Conservation (phyloP, 2,888 invertebrate species). For the Schizotus pectinicornis region DNA sequence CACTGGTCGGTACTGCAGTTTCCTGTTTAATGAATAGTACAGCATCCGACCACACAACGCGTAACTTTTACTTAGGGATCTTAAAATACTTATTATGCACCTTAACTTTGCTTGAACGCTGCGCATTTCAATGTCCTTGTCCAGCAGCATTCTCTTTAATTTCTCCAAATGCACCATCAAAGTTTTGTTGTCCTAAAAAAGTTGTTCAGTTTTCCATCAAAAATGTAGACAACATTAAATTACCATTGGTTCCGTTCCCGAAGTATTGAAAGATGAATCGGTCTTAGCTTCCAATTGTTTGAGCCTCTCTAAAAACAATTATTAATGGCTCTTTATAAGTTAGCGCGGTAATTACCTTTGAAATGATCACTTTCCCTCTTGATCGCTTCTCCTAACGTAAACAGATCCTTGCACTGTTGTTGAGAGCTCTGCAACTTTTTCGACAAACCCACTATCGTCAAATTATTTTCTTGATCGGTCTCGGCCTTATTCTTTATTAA, state of each 20-base stretch:
- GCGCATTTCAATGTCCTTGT: constrained; percentile 46
- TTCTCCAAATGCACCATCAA: constrained; percentile 40
- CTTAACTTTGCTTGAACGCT: constrained; percentile 43
- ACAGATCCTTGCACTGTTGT: constrained; percentile 46
- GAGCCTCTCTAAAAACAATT: constrained; percentile 34
- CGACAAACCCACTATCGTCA: constrained; percentile 36
- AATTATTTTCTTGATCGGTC: constrained; percentile 39
- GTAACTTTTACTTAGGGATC: no score
- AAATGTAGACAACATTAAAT: constrained; percentile 5
- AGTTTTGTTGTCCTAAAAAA: constrained; percentile 37
- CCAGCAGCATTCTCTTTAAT: constrained; percentile 46
- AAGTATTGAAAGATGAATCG: not conserved
- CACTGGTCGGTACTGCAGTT: no score
- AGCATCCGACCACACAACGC: no score
- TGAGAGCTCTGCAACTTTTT: constrained; percentile 45
- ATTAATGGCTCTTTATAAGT: constrained; percentile 1
- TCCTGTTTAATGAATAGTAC: no score
- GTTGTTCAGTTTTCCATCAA: constrained; percentile 1
- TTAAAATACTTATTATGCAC: constrained; percentile 31
- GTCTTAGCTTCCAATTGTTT: constrained; percentile 20
- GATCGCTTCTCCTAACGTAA: constrained; percentile 43
- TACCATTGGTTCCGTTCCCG: constrained; percentile 1
- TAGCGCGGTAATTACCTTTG: constrained; percentile 43
- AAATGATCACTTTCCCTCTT: constrained; percentile 48
- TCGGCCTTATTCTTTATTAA: constrained; percentile 34